A percentile compares a stretch with the other conserved stretches of the same genome.
Evolutionary conservation across 2,888 invertebrate genomes (phyloP).

Genomic region (Melinaea menophilus): DNA sequence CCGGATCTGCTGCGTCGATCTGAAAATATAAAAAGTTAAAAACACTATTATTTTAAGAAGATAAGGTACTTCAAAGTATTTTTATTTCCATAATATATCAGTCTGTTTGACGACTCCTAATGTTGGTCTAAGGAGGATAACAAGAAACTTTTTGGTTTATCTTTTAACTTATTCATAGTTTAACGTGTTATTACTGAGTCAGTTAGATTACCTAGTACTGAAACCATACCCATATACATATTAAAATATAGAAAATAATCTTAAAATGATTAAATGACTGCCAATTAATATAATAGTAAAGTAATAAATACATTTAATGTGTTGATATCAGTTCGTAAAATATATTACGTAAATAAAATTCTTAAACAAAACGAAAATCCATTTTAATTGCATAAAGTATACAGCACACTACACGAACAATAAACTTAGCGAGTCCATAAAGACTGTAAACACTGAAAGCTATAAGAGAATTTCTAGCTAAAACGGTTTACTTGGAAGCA

Average conservation of each 20-base stretch:
- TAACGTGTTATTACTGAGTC: too few relatives aligned
- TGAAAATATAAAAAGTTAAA: constrained; percentile 44
- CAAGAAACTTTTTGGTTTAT: too few relatives aligned
- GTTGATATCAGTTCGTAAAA: neutral
- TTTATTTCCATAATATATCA: too few relatives aligned
- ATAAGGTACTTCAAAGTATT: too few relatives aligned
- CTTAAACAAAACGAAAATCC: constrained; percentile 16
- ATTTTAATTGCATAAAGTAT: constrained; percentile 26
- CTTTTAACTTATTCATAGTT: too few relatives aligned
- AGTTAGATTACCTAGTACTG: neutral
- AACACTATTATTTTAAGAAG: neutral
- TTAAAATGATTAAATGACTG: neutral
- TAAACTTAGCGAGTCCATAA: constrained; percentile 62
- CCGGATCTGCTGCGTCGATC: constrained; percentile 54
- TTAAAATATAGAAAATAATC: neutral
- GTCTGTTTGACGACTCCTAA: too few relatives aligned
- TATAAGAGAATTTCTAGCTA: constrained; percentile 53
- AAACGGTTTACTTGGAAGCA: constrained; percentile 57
- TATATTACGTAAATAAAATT: neutral
- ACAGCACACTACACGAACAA: constrained; percentile 36
- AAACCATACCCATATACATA: neutral
- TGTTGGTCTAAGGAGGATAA: too few relatives aligned
- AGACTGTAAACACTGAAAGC: constrained; percentile 53
- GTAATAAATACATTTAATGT: too few relatives aligned
- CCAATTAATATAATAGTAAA: too few relatives aligned